Conservation (phyloP, 2,888 invertebrate species). For the Apamea sordens region DNA sequence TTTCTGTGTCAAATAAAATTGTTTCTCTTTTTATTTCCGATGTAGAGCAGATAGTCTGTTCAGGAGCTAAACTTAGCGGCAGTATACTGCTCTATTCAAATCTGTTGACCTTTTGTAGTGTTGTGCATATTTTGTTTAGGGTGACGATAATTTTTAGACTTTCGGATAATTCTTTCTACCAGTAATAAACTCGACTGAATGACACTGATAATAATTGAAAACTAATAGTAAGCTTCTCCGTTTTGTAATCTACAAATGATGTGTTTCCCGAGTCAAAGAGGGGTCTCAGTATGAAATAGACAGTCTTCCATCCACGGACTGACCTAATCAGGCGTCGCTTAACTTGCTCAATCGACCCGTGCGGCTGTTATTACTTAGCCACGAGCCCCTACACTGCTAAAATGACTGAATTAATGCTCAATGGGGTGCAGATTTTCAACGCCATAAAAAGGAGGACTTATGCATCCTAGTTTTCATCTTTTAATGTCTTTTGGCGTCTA, state of each 20-base stretch:
- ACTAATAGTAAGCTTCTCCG: too few species aligned
- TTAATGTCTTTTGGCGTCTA: not conserved
- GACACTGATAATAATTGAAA: not conserved
- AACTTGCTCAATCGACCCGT: not conserved
- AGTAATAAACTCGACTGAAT: not conserved
- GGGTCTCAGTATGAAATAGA: not conserved
- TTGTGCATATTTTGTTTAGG: slow-evolving; percentile 17
- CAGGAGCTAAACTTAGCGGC: slow-evolving; percentile 19
- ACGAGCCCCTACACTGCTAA: not conserved
- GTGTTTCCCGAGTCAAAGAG: not conserved
- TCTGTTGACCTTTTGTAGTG: slow-evolving; percentile 44
- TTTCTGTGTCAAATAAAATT: too few species aligned
- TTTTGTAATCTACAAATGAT: not conserved
- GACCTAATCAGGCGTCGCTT: not conserved
- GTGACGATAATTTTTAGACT: slow-evolving; percentile 13
- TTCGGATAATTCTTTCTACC: not conserved
- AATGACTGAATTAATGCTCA: not conserved
- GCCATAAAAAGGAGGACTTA: not conserved
- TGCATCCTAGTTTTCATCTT: not conserved
- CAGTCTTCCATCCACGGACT: not conserved
- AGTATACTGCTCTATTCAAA: slow-evolving; percentile 27
- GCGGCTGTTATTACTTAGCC: not conserved
- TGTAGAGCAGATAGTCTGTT: not conserved
- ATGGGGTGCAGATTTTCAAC: not conserved
- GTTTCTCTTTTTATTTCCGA: too few species aligned